phyloP scores from a whole-genome alignment of 2,888 invertebrate genomes.

The Eueremaeus valkanovi region DNA sequence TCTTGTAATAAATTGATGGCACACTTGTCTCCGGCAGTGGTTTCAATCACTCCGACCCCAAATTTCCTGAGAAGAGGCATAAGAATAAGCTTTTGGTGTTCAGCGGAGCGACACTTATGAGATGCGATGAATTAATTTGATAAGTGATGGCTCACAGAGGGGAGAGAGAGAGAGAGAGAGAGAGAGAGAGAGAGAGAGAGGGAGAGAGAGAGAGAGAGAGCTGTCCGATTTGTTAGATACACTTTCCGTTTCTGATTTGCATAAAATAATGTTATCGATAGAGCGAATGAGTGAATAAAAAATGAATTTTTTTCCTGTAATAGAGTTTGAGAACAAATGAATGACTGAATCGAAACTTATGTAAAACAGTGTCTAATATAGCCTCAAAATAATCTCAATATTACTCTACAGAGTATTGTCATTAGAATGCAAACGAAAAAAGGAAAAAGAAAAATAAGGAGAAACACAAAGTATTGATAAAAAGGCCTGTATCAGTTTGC shows the following conservation, averaged over 20 bases:
- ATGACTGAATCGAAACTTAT: background rate
- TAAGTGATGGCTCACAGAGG: constrained; percentile 11
- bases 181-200: no score
- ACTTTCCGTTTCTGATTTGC: constrained; percentile 16
- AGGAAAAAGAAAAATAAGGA: background rate
- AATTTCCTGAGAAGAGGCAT: constrained; percentile 35
- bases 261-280: constrained; percentile 15
- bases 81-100: constrained; percentile 25
- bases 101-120: constrained; percentile 13
- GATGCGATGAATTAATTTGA: constrained; percentile 28
- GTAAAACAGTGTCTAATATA: constrained; percentile 12
- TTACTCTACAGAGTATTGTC: background rate
- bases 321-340: background rate
- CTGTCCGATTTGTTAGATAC: constrained; percentile 22
- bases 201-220: no score
- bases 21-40: constrained; percentile 27
- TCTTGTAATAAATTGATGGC: constrained; percentile 36
- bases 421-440: background rate
- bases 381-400: background rate
- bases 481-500: no score
- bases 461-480: no score
- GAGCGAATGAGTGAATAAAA: background rate
- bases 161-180: no score
- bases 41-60: constrained; percentile 17
- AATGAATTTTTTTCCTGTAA: background rate